Conservation (phyloP, 2,797 vertebrate species). For the Diplodus puntazzo region DNA sequence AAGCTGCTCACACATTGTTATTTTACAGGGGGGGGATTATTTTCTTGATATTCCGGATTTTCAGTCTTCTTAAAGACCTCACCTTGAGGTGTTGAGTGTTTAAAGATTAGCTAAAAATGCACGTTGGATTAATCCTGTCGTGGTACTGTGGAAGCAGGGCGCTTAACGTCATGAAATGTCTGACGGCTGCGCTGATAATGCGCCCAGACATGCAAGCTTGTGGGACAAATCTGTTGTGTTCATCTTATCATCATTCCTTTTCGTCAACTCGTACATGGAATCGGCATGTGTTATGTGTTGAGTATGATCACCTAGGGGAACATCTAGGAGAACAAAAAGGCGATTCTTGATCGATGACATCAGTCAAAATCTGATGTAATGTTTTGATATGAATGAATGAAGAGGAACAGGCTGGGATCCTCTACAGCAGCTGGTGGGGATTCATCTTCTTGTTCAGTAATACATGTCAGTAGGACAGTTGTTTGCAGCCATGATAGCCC, state of each 20-base stretch:
- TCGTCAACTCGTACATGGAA: neutral
- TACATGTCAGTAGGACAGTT: slow-evolving; percentile 16
- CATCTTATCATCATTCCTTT: neutral
- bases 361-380: slow-evolving; percentile 2
- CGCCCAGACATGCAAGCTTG: neutral
- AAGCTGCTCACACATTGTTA: neutral
- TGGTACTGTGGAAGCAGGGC: neutral
- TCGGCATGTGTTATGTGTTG: neutral
- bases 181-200: neutral
- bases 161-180: neutral
- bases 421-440: slow-evolving; percentile 6
- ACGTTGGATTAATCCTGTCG: neutral
- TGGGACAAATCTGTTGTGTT: neutral
- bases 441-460: slow-evolving; percentile 2
- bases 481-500: neutral
- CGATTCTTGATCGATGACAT: neutral
- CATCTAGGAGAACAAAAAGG: neutral
- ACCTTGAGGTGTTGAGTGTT: neutral
- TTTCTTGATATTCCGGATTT: neutral
- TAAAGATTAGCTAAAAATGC: neutral
- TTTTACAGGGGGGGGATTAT: neutral
- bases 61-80: neutral
- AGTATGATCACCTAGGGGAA: neutral
- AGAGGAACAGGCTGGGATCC: neutral
- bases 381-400: neutral